Percentiles rank a stretch among this genome's conserved stretches.
These are phyloP conservation scores for Thumatha senex DNA, from an alignment of 2,888 invertebrate genomes.

Conservation along the genomic window DNA sequence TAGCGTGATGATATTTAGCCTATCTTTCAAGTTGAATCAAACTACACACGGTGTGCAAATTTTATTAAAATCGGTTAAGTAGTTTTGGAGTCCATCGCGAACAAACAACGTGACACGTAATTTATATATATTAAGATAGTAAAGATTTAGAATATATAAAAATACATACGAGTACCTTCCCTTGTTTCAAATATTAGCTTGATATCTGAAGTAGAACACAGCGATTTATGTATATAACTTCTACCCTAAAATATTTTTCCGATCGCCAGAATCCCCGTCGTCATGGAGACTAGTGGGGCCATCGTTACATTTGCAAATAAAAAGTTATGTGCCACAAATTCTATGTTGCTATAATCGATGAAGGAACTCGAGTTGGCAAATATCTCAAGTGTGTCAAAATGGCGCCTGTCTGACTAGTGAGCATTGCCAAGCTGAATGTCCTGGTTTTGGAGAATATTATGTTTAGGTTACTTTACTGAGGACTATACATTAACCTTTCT, in stretches of 20 bases:
- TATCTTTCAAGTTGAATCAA: too few species aligned
- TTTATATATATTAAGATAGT: too few species aligned
- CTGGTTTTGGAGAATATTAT: conserved; percentile 41
- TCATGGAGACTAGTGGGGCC: conserved; percentile 15
- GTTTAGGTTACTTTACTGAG: conserved; percentile 20
- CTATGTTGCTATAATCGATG: conserved; percentile 32
- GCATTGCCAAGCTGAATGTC: conserved; percentile 54
- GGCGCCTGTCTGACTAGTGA: conserved; percentile 56
- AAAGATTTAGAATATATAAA: too few species aligned
- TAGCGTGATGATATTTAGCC: too few species aligned
- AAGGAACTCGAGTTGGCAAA: conserved; percentile 56
- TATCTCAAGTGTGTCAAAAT: conserved; percentile 51
- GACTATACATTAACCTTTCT: neutral
- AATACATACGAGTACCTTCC: too few species aligned
- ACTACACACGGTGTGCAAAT: too few species aligned
- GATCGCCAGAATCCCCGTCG: conserved; percentile 22
- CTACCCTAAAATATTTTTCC: conserved; percentile 17
- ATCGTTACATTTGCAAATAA: conserved; percentile 24
- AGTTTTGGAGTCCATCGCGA: too few species aligned
- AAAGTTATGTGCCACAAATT: conserved; percentile 19
- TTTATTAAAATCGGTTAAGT: too few species aligned
- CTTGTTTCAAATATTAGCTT: too few species aligned
- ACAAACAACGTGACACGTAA: too few species aligned
- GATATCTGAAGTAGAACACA: neutral
- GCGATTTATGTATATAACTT: conserved; percentile 24